phyloP scores from a whole-genome alignment of 2,888 invertebrate genomes.

The Drosophila suboccidentalis region DNA sequence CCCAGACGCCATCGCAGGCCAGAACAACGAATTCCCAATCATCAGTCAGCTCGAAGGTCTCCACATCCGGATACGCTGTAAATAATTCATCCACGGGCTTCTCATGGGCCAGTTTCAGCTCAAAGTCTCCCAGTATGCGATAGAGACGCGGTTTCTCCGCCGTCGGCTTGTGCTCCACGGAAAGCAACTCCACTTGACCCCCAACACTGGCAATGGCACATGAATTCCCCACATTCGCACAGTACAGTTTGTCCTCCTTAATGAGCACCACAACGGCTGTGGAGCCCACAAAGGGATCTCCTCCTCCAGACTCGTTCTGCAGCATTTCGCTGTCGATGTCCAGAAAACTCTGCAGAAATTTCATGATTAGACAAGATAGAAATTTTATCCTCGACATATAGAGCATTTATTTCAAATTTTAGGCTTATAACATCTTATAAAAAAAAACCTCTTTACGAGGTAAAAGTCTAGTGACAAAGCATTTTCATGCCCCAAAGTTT shows the following conservation, averaged over 20 bases:
- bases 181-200: constrained; percentile 87
- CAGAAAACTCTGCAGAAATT: constrained; percentile 8
- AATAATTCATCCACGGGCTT: constrained; percentile 97
- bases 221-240: constrained; percentile 16
- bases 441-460: no score
- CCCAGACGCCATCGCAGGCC: constrained; percentile 99
- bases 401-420: no score
- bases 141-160: constrained; percentile 86
- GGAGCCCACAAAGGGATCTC: background rate
- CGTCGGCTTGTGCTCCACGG: constrained; percentile 96
- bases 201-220: constrained; percentile 16
- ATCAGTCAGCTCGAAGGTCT: constrained; percentile 90
- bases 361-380: no score
- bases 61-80: constrained; percentile 98
- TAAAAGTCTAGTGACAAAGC: no score
- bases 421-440: no score
- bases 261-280: constrained; percentile 19
- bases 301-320: background rate
- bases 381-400: no score
- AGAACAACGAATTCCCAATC: constrained; percentile 97
- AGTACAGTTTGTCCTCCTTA: constrained; percentile 10
- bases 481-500: no score
- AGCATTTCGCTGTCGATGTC: constrained; percentile 10
- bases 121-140: constrained; percentile 97
- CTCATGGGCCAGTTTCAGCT: constrained; percentile 91